Evolutionary conservation across 1,140 invertebrate genomes (phyloP).

Genomic region (Sminthurinus signatus): DNA sequence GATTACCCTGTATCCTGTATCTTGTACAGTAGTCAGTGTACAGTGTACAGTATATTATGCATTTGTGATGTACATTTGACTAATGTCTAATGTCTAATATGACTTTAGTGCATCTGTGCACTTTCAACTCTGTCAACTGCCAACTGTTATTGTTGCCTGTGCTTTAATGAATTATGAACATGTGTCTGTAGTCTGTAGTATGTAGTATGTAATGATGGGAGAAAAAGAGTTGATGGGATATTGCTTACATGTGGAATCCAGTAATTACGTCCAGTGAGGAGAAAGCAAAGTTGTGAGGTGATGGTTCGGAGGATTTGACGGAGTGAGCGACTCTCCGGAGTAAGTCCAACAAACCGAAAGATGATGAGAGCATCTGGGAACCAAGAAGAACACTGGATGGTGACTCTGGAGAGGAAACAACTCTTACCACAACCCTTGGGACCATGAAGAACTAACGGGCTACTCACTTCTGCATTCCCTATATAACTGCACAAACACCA

Average conservation of each 20-base stretch:
- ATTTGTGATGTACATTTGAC: too few species aligned
- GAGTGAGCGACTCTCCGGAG: slow-evolving; percentile 58
- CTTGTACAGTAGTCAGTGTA: too few species aligned
- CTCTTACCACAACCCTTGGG: slow-evolving; percentile 67
- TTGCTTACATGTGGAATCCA: slow-evolving; percentile 56
- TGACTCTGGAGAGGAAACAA: slow-evolving; percentile 51
- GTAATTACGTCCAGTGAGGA: slow-evolving; percentile 52
- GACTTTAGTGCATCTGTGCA: too few species aligned
- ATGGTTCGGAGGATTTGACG: slow-evolving; percentile 60
- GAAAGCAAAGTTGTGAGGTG: slow-evolving; percentile 59
- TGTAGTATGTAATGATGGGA: too few species aligned
- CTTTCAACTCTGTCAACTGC: too few species aligned
- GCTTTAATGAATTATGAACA: too few species aligned
- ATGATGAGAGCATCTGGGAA: slow-evolving; percentile 56
- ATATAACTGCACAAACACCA: slow-evolving; percentile 65
- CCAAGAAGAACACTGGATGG: slow-evolving; percentile 59
- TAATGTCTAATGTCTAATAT: too few species aligned
- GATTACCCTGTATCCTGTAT: too few species aligned
- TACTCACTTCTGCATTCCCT: slow-evolving; percentile 49
- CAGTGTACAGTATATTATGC: too few species aligned
- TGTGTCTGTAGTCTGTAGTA: too few species aligned
- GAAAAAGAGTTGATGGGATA: too few species aligned
- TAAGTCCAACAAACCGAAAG: slow-evolving; percentile 59
- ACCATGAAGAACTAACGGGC: slow-evolving; percentile 67
- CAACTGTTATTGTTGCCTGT: too few species aligned